Conservation (phyloP, 2,113 vertebrate genomes). For the Bostrychus sinensis region DNA sequence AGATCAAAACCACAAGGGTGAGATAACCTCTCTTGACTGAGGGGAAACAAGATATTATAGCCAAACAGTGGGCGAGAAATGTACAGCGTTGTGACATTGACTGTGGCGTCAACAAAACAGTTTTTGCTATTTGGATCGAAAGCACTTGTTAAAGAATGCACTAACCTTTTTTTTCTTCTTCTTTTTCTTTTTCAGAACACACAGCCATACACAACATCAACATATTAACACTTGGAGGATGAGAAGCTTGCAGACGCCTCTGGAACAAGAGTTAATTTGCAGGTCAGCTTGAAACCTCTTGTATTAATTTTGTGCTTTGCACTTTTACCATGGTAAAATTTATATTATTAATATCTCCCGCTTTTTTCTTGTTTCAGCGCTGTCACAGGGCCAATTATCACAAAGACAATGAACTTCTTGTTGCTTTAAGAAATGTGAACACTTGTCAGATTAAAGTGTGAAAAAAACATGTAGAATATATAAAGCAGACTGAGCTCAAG, state of each 20-base stretch:
- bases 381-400: slow-evolving; percentile 63
- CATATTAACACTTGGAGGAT: slow-evolving; percentile 59
- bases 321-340: slow-evolving; percentile 21
- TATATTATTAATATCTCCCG: not conserved
- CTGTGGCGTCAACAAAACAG: slow-evolving; percentile 28
- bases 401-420: slow-evolving; percentile 61
- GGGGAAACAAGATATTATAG: slow-evolving; percentile 26
- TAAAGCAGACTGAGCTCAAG: slow-evolving; percentile 63
- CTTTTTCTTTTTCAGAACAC: slow-evolving; percentile 71
- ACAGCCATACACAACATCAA: slow-evolving; percentile 77
- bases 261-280: slow-evolving; percentile 48
- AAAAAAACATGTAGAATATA: slow-evolving; percentile 70
- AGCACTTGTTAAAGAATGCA: slow-evolving; percentile 15
- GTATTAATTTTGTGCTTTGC: slow-evolving; percentile 15
- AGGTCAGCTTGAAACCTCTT: slow-evolving; percentile 59
- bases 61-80: slow-evolving; percentile 28
- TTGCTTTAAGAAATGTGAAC: slow-evolving; percentile 61
- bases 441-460: slow-evolving; percentile 64
- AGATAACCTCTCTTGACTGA: slow-evolving; percentile 63
- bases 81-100: slow-evolving; percentile 1
- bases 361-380: slow-evolving; percentile 57
- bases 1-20: slow-evolving; percentile 87
- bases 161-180: slow-evolving; percentile 26
- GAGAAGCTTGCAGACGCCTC: slow-evolving; percentile 31
- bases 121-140: slow-evolving; percentile 26